These are phyloP conservation scores for Agelastica alni DNA, from an alignment of 2,888 invertebrate species.

Conservation along the genomic window DNA sequence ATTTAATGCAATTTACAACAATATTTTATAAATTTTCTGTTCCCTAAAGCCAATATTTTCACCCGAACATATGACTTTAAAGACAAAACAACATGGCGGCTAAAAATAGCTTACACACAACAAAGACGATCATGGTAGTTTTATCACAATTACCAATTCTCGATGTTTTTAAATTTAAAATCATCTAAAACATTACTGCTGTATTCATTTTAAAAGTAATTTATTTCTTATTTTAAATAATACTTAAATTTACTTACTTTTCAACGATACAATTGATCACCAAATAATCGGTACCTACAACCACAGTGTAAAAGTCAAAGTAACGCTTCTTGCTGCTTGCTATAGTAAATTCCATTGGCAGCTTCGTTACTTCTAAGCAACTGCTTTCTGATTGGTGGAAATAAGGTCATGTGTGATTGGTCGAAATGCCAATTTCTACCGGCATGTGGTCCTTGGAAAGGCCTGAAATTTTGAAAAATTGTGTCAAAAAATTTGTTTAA, in stretches of 20 bases:
- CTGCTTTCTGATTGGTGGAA: conserved; percentile 15
- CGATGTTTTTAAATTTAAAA: no score
- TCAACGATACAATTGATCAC: not conserved
- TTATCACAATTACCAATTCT: not conserved
- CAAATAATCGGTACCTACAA: not conserved
- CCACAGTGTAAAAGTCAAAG: conserved; percentile 32
- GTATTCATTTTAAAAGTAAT: no score
- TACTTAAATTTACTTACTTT: conserved; percentile 14
- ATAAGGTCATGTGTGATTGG: conserved; percentile 33
- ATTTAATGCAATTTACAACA: no score
- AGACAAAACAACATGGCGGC: conserved; percentile 32
- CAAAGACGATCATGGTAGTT: conserved; percentile 14
- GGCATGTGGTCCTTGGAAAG: conserved; percentile 8
- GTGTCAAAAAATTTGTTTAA: conserved; percentile 11
- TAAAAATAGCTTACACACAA: conserved; percentile 18
- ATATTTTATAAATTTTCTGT: not conserved
- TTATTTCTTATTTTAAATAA: not conserved
- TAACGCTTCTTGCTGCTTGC: conserved; percentile 42
- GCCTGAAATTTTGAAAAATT: conserved; percentile 21
- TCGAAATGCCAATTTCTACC: conserved; percentile 2
- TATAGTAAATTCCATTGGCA: conserved; percentile 34
- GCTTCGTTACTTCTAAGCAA: not conserved
- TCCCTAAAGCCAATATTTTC: not conserved
- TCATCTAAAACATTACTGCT: no score
- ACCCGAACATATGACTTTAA: conserved; percentile 18